Evolutionary conservation across 2,113 vertebrate species (phyloP).

Genomic region (Tupaia tana): DNA sequence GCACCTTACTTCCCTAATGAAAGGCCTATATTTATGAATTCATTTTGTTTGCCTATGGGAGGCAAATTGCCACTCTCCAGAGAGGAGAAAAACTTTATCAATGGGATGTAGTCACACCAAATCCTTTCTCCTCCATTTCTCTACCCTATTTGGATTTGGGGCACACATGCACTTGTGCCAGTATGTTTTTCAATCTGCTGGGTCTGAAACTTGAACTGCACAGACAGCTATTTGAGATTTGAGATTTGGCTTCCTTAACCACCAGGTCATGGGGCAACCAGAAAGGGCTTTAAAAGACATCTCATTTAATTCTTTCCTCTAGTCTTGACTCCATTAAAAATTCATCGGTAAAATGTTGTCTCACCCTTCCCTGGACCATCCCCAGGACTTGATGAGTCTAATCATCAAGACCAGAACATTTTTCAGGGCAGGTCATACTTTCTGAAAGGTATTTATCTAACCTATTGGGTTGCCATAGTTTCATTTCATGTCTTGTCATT

Average conservation of each 20-base stretch:
- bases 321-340: neutral
- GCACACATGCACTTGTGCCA: too few species aligned
- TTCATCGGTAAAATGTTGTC: neutral
- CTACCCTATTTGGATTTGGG: too few species aligned
- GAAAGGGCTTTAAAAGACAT: neutral
- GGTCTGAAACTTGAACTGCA: too few species aligned
- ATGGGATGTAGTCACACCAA: too few species aligned
- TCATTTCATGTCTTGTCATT: neutral
- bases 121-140: too few species aligned
- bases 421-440: neutral
- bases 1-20: neutral
- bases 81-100: too few species aligned
- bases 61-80: too few species aligned
- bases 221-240: too few species aligned
- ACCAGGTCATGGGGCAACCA: too few species aligned
- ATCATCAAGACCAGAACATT: neutral
- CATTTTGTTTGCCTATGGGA: too few species aligned
- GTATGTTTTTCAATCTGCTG: too few species aligned
- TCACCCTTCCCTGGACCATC: neutral
- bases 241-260: too few species aligned
- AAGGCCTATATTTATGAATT: neutral
- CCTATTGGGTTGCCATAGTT: neutral
- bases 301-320: neutral
- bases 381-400: neutral
- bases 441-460: neutral